A percentile compares a stretch with the other conserved stretches of the same genome.
These are phyloP conservation scores for Diorhabda elongata DNA, from an alignment of 1,140 invertebrate species.

Conservation along the genomic window DNA sequence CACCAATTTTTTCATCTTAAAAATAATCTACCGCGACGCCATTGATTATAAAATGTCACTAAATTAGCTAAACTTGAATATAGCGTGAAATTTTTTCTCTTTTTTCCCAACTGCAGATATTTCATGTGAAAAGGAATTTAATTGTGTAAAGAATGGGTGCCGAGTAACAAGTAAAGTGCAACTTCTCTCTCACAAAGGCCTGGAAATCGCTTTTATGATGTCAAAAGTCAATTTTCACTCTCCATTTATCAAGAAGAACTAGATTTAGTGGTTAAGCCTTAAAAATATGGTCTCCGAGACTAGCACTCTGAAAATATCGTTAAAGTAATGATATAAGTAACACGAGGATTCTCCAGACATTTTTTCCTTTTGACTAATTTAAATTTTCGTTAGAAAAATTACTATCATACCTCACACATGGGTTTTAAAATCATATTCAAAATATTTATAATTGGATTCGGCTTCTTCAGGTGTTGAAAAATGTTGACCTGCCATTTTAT, in stretches of 20 bases:
- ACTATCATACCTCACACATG: no score
- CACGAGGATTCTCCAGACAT: not conserved
- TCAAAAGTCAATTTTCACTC: conserved; percentile 37
- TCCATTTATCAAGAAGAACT: conserved; percentile 29
- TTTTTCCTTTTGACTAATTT: not conserved
- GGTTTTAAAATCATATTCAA: no score
- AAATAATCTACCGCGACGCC: not conserved
- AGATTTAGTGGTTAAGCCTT: conserved; percentile 9
- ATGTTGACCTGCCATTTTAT: no score
- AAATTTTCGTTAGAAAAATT: no score
- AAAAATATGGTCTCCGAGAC: conserved; percentile 9
- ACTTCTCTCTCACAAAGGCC: conserved; percentile 19
- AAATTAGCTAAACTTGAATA: conserved; percentile 10
- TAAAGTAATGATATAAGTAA: not conserved
- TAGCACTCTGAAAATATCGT: not conserved
- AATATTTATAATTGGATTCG: no score
- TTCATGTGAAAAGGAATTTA: conserved; percentile 14
- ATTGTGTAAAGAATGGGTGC: conserved; percentile 28
- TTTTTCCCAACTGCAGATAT: not conserved
- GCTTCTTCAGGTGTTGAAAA: no score
- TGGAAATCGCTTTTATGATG: conserved; percentile 23
- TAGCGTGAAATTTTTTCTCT: not conserved
- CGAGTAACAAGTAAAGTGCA: conserved; percentile 23
- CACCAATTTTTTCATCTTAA: no score
- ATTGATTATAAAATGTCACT: not conserved